Conservation (phyloP, 2,888 invertebrate species). For the Schizotus pectinicornis region DNA sequence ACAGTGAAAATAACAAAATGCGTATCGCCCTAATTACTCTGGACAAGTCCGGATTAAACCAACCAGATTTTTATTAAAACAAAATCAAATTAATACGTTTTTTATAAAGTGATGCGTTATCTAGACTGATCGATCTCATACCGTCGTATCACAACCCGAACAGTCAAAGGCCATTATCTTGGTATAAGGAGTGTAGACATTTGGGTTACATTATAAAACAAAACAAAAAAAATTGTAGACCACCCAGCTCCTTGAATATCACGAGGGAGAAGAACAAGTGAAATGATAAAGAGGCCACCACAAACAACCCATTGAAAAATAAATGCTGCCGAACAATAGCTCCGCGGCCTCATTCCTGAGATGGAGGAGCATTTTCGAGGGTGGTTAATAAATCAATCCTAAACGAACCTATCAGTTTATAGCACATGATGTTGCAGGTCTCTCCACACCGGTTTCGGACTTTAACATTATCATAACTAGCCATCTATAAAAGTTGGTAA, state of each 20-base stretch:
- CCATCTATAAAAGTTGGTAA: too few relatives aligned
- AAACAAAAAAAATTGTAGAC: conserved; percentile 19
- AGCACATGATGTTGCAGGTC: neutral
- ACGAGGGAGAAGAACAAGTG: conserved; percentile 17
- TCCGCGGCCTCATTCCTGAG: conserved; percentile 7
- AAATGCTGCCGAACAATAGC: conserved; percentile 22
- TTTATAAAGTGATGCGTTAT: neutral
- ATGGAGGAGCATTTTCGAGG: conserved; percentile 18
- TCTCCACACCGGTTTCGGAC: too few relatives aligned
- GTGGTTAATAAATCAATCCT: conserved; percentile 26
- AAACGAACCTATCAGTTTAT: conserved; percentile 16
- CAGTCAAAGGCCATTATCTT: conserved; percentile 1
- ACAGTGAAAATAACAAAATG: conserved; percentile 13
- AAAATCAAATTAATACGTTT: neutral
- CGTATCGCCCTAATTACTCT: neutral
- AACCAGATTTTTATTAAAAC: conserved; percentile 5
- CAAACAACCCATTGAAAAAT: conserved; percentile 25
- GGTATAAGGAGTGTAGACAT: conserved; percentile 22
- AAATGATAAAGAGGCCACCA: conserved; percentile 25
- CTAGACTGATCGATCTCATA: neutral
- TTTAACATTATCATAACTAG: too few relatives aligned
- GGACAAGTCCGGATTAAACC: neutral
- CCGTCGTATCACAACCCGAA: conserved; percentile 1
- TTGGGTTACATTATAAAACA: conserved; percentile 22
- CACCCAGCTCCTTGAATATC: conserved; percentile 19